phyloP scores from a whole-genome alignment of 2,888 invertebrate species.

The Melipona beecheii region DNA sequence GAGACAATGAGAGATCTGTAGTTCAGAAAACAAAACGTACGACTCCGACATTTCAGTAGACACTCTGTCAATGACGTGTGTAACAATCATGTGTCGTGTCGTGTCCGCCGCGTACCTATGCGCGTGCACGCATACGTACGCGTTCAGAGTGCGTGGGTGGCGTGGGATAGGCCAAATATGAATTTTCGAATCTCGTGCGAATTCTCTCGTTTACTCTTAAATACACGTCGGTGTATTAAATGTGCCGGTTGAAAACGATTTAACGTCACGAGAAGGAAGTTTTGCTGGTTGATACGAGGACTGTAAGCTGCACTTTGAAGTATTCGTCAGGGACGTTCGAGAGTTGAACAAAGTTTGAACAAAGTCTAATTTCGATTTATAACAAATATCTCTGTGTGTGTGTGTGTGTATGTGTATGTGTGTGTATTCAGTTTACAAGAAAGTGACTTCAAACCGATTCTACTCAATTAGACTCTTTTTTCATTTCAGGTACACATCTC shows the following conservation, averaged over 20 bases:
- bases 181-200: background rate
- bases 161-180: conserved; percentile 36
- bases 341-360: background rate
- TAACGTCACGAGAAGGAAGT: no score
- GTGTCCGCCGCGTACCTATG: conserved; percentile 24
- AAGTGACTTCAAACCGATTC: no score
- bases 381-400: no score
- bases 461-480: no score
- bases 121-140: conserved; percentile 23
- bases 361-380: no score
- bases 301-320: background rate
- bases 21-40: conserved; percentile 38
- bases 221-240: no score
- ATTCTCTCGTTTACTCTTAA: background rate
- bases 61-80: conserved; percentile 55
- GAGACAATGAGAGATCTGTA: conserved; percentile 52
- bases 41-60: conserved; percentile 53
- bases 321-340: conserved; percentile 10
- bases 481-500: no score
- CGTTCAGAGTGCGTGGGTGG: background rate
- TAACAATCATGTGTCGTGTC: conserved; percentile 44
- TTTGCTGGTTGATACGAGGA: background rate
- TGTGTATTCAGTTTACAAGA: no score
- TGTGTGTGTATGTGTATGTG: no score
- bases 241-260: background rate